Evolutionary conservation across 2,113 vertebrate genomes (phyloP), one percentile per base, ranked within the genome.

Genomic region (Forbesichthys agassizii): DNA sequence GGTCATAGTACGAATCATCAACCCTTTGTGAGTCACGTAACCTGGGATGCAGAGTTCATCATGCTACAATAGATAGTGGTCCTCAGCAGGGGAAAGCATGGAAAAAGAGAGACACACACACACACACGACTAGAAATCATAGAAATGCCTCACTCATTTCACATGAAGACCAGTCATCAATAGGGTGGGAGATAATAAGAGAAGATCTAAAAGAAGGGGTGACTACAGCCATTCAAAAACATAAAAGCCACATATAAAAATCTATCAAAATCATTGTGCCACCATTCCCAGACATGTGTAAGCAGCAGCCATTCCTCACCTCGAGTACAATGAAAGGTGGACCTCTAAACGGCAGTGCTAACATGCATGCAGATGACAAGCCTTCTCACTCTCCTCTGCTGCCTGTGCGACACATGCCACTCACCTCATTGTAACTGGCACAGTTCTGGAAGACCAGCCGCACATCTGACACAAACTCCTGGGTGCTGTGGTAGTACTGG

Each of bases 351-450:
- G 7, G 36, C 36, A 42, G 7, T 42, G 36, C 58, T 42, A 42
- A 16, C 12, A 27, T 27, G 18, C 20, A 33, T 27, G 56, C 18
- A 11, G 56, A 7, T 27, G 20, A 3, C 11, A 10, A 3, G 55
- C 55, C 63, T 49, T 36, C 27, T 27, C 27, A 27, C 27, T 27
- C 27, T 27, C 27, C 27, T 27, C 27, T 27, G 27, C 27, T 27
- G 27, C 27, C 27, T 1, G 27, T 20, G 74, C 48, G 69, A 82
- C 71, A 83, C 93, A 92, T 92, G 91, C 90, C 78, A 94, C 97
- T 94, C 96, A 99, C 98, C 96, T 99, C 97, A 80, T 99, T 99
- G 94, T 97, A 99, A 88, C 95, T 94, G 89, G 96, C 96, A 94
- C 98, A 99, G 94, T 99, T 99, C 90, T 93, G 95, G 93, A 99